A percentile compares a stretch with the other conserved stretches of the same genome.
phyloP scores from a whole-genome alignment of 2,888 invertebrate genomes.

The Ceratothoa steindachneri region DNA sequence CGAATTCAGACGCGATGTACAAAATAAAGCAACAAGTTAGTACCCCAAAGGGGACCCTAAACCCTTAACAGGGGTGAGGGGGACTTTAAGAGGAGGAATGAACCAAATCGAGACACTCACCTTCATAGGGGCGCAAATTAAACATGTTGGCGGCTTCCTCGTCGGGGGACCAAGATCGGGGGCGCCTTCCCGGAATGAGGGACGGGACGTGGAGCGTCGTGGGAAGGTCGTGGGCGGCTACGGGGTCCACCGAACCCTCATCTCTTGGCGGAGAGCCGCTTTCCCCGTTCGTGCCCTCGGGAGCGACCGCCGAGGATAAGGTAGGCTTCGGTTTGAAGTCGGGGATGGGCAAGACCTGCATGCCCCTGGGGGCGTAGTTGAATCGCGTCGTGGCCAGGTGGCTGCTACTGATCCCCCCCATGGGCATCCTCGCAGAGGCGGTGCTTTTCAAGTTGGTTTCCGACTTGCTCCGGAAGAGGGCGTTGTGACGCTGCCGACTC shows the following conservation, averaged over 20 bases:
- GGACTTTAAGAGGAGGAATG: not conserved
- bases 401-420: no score
- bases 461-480: constrained; percentile 85
- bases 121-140: constrained; percentile 49
- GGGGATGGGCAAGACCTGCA: not conserved
- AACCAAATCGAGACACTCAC: not conserved
- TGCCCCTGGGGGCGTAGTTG: constrained; percentile 29
- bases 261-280: not conserved
- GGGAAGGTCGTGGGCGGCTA: no score
- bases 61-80: no score
- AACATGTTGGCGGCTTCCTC: constrained; percentile 62
- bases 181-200: constrained; percentile 55
- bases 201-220: constrained; percentile 11
- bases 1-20: no score
- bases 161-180: constrained; percentile 72
- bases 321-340: not conserved
- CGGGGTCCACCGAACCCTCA: not conserved
- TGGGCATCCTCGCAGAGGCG: no score
- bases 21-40: no score
- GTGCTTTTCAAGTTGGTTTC: constrained; percentile 59
- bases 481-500: constrained; percentile 84
- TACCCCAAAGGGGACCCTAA: no score
- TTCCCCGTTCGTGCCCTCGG: not conserved
- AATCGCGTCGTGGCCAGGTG: constrained; percentile 28
- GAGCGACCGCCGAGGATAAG: not conserved